Conservation (phyloP, 2,797 vertebrate species). For the Pseudomugil tenellus region DNA sequence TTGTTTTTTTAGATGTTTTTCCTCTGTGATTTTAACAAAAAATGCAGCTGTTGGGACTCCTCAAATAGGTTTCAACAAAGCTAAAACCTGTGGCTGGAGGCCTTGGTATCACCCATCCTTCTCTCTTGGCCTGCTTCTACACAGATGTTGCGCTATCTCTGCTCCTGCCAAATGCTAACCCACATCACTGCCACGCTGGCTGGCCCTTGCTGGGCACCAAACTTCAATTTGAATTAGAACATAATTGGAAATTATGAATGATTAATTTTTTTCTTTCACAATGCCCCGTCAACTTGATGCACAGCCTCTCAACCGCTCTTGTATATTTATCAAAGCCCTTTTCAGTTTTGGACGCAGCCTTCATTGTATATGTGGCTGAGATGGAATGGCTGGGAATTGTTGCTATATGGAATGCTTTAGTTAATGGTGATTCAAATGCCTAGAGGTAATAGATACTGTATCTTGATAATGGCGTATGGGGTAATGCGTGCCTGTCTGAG, state of each 20-base stretch:
- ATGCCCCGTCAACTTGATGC: constrained; percentile 65
- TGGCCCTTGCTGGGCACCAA: constrained; percentile 57
- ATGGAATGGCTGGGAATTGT: constrained; percentile 39
- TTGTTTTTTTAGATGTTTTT: constrained; percentile 40
- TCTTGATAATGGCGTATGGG: constrained; percentile 41
- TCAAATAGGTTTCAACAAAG: constrained; percentile 32
- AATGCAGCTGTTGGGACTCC: constrained; percentile 18
- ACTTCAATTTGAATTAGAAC: constrained; percentile 77
- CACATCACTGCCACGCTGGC: constrained; percentile 38
- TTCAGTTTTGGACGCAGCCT: constrained; percentile 28
- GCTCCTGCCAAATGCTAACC: constrained; percentile 55
- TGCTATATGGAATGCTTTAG: constrained; percentile 22
- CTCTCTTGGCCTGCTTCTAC: constrained; percentile 54
- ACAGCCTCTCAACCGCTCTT: constrained; percentile 52
- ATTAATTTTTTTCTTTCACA: constrained; percentile 52
- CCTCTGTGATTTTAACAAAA: constrained; percentile 32
- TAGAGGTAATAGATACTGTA: constrained; percentile 35
- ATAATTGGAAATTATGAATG: constrained; percentile 78
- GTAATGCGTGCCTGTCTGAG: too few species aligned
- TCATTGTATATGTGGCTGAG: constrained; percentile 37
- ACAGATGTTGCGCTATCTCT: constrained; percentile 70
- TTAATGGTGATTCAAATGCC: constrained; percentile 55
- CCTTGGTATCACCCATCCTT: constrained; percentile 40
- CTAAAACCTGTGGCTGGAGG: background rate
- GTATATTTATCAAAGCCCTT: constrained; percentile 59